Percentiles rank a stretch among this genome's conserved stretches.
Evolutionary conservation across 2,888 invertebrate species (phyloP).

Genomic region (Trachelus tabidus): DNA sequence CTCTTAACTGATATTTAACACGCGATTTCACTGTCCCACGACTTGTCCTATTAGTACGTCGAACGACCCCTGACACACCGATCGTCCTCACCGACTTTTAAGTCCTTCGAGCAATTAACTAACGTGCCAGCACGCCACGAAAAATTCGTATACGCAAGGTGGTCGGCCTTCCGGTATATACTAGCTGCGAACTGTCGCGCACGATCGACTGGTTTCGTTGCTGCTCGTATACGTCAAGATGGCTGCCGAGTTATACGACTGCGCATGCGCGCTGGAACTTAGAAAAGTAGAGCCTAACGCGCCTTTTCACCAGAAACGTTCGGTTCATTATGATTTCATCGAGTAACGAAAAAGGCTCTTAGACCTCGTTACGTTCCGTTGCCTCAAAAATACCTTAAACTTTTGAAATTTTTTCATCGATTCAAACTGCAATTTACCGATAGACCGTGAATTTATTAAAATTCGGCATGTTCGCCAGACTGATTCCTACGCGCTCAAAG

Average conservation of each 20-base stretch:
- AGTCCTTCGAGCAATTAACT: not conserved
- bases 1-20: constrained; percentile 32
- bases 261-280: constrained; percentile 47
- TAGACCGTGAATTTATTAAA: too few species aligned
- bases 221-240: constrained; percentile 55
- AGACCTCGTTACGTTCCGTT: too few species aligned
- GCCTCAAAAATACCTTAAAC: too few species aligned
- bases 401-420: too few species aligned
- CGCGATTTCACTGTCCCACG: too few species aligned
- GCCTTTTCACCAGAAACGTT: constrained; percentile 19
- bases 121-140: constrained; percentile 11
- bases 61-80: not conserved
- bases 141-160: constrained; percentile 28
- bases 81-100: too few species aligned
- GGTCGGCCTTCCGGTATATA: constrained; percentile 34
- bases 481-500: constrained; percentile 32
- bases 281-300: constrained; percentile 39
- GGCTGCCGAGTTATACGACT: constrained; percentile 46
- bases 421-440: too few species aligned
- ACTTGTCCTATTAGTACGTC: constrained; percentile 19
- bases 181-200: constrained; percentile 44
- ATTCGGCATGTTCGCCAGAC: too few species aligned
- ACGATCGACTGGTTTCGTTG: constrained; percentile 56
- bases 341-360: too few species aligned
- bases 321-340: too few species aligned